phyloP scores from a whole-genome alignment of 2,113 vertebrate genomes.

The Pangasianodon gigas region DNA sequence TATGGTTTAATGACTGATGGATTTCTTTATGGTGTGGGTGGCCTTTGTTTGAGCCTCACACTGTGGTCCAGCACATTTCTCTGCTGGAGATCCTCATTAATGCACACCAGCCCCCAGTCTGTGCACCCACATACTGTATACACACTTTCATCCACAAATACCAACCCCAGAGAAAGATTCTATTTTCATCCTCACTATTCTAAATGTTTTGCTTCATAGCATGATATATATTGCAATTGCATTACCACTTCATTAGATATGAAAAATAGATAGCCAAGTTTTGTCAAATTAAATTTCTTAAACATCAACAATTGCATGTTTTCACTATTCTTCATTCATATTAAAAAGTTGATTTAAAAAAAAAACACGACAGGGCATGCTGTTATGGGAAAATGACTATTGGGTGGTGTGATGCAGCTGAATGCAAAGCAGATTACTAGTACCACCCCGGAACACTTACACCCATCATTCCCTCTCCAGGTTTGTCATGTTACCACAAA shows the following conservation, averaged over 20 bases:
- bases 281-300: not conserved
- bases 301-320: not conserved
- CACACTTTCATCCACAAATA: conserved; percentile 21
- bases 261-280: no score
- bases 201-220: not conserved
- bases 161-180: not conserved
- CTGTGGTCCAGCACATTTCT: conserved; percentile 18
- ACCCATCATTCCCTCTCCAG: not conserved
- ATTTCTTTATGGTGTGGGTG: conserved; percentile 22
- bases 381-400: not conserved
- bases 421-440: not conserved
- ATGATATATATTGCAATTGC: not conserved
- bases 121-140: conserved; percentile 8
- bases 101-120: conserved; percentile 14
- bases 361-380: no score
- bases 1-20: conserved; percentile 46
- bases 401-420: no score
- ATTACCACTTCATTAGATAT: no score
- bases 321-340: not conserved
- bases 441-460: not conserved
- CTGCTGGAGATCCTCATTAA: conserved; percentile 44
- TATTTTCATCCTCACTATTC: conserved; percentile 7
- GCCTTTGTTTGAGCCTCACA: conserved; percentile 30
- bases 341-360: not conserved
- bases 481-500: not conserved